A percentile compares a stretch with the other conserved stretches of the same genome.
Evolutionary conservation across 2,888 invertebrate species (phyloP).

Genomic region (Leptopterna dolabrata): DNA sequence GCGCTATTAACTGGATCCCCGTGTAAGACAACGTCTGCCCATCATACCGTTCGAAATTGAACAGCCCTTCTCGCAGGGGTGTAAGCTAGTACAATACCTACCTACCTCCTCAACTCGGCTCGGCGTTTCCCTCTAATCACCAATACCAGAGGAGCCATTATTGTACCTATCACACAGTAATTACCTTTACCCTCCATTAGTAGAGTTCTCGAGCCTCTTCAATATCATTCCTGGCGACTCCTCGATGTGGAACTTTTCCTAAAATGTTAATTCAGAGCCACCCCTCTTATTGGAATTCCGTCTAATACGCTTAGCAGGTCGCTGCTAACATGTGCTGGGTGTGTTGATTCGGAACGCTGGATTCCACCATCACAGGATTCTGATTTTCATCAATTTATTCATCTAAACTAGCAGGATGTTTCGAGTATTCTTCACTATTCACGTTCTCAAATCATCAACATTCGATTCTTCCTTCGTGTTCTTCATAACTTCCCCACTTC

Average conservation of each 20-base stretch:
- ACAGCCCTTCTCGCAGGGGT: not conserved
- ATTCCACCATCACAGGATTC: not conserved
- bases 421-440: too few species aligned
- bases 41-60: slow-evolving; percentile 41
- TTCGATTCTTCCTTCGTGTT: too few species aligned
- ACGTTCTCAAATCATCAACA: too few species aligned
- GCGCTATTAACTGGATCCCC: slow-evolving; percentile 41
- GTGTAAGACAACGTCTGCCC: slow-evolving; percentile 39
- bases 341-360: too few species aligned
- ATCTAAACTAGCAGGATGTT: too few species aligned
- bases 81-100: slow-evolving; percentile 21
- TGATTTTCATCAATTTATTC: too few species aligned
- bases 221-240: slow-evolving; percentile 20
- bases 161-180: slow-evolving; percentile 38
- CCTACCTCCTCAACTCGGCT: not conserved
- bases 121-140: slow-evolving; percentile 20
- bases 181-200: slow-evolving; percentile 30
- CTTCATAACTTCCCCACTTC: too few species aligned
- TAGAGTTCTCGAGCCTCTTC: slow-evolving; percentile 15
- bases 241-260: not conserved
- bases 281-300: not conserved
- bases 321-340: not conserved
- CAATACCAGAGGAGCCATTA: slow-evolving; percentile 37
- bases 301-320: not conserved
- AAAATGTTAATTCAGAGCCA: not conserved